Base-by-base conservation (phyloP, 2,797 vertebrate species). In the Sebastes goodei region DNA sequence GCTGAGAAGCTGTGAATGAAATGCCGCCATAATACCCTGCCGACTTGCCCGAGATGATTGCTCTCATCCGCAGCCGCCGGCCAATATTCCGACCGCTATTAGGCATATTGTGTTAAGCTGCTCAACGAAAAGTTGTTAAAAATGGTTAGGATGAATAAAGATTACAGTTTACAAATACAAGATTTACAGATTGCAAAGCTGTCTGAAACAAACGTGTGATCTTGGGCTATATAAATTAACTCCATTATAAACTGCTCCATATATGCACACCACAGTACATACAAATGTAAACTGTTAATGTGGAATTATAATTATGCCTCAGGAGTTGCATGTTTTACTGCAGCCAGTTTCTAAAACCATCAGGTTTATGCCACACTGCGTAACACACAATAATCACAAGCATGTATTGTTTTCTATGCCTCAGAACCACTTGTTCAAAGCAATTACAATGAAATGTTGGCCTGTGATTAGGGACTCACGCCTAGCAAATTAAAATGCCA, bases 401-500 rank as follows among this genome's bases (percentile, higher is more conserved):
- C 71, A 49, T 76, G 71, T 74, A 74, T 68, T 80, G 83, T 64
- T 81, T 52, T 75, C 56, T 67, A 9, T 78, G 66, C 71, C 67
- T 80, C 67, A 68, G 21, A 63, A 61, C 57, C 64, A 77, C 75
- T 80, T 81, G 60, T 83, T 87, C 82, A 76, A 35, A 66, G 84
- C 83, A 90, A 88, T 92, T 90, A 91, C 76, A 86, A 68, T 87
- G 85, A 93, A 88, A 91, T 86, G 88, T 87, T 83, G 73, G 81
- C 59, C 74, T 79, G 78, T 91, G 89, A 92, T 93, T 86, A 90
- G 74, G 42, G 81, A 83, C 79, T 81, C 82, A 78, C 15, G 74
- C 67, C 74, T 25, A 60, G 77, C 68, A 88, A 88, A 92, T 92
- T 89, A 91, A 92, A 91, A 86, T 78, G 86, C 84, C 89, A 80